Conservation (phyloP, 2,113 vertebrate species). For the Hylia prasina region DNA sequence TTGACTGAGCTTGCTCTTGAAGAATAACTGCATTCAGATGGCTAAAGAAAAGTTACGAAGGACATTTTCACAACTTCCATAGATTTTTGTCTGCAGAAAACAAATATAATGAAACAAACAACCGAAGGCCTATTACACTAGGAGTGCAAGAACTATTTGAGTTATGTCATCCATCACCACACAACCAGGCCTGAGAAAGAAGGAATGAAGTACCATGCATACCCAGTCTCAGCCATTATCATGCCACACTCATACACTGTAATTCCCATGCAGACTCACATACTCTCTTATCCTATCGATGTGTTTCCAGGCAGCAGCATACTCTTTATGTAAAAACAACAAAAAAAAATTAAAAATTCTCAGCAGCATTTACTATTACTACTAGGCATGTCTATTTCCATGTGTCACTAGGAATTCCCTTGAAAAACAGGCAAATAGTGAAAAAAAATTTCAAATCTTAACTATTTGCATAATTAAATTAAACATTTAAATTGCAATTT, state of each 20-base stretch:
- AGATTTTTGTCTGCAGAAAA: background rate
- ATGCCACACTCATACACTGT: background rate
- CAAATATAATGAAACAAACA: background rate
- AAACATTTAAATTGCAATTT: background rate
- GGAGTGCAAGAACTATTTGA: constrained; percentile 81
- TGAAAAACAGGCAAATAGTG: background rate
- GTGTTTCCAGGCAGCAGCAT: background rate
- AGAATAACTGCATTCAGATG: constrained; percentile 90
- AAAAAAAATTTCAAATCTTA: background rate
- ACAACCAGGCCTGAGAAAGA: constrained; percentile 80
- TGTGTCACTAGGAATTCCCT: background rate
- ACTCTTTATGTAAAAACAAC: background rate
- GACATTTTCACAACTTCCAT: constrained; percentile 21
- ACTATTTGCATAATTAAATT: background rate
- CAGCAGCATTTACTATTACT: background rate
- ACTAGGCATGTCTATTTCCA: background rate
- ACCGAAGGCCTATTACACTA: constrained; percentile 68
- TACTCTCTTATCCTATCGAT: background rate
- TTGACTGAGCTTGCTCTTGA: constrained; percentile 85
- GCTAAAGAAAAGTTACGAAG: constrained; percentile 76
- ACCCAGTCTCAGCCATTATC: background rate
- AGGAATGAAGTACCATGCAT: constrained; percentile 20
- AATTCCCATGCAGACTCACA: rapidly evolving
- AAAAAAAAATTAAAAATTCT: background rate
- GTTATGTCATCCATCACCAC: constrained; percentile 77